Percentiles rank a stretch among this genome's conserved stretches.
Conservation (phyloP, 2,888 invertebrate genomes). For the Protonemura montana region DNA sequence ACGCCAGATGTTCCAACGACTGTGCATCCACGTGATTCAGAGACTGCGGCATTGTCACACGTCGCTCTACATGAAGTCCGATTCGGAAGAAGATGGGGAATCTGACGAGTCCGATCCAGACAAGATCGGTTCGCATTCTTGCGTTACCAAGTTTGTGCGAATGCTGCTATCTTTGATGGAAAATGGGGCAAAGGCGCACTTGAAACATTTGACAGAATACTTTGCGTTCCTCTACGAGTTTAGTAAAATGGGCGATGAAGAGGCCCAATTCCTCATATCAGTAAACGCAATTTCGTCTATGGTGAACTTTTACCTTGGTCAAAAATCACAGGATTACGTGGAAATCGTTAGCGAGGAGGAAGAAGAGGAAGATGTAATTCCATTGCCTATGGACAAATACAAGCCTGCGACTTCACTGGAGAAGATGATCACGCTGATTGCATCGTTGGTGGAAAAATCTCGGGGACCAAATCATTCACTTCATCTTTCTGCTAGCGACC, state of each 20-base stretch:
- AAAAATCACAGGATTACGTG: slow-evolving; percentile 74
- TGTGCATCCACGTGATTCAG: slow-evolving; percentile 94
- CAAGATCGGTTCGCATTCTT: slow-evolving; percentile 77
- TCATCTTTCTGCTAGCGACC: slow-evolving; percentile 79
- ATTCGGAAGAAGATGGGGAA: slow-evolving; percentile 63
- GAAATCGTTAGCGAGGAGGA: slow-evolving; percentile 77
- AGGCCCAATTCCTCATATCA: slow-evolving; percentile 85
- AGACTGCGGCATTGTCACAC: slow-evolving; percentile 75
- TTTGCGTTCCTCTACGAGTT: slow-evolving; percentile 92
- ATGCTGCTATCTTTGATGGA: slow-evolving; percentile 88
- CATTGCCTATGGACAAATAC: slow-evolving; percentile 76
- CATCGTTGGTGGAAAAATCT: slow-evolving; percentile 87
- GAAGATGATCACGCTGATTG: slow-evolving; percentile 93
- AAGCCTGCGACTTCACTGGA: slow-evolving; percentile 85
- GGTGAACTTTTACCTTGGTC: slow-evolving; percentile 91
- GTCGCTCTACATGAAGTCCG: slow-evolving; percentile 68
- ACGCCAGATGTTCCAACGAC: slow-evolving; percentile 93
- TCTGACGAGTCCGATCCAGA: slow-evolving; percentile 66
- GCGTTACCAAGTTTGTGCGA: slow-evolving; percentile 91
- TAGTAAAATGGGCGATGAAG: slow-evolving; percentile 94
- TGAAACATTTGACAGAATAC: slow-evolving; percentile 90
- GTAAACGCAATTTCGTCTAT: slow-evolving; percentile 89
- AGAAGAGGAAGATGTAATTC: slow-evolving; percentile 72
- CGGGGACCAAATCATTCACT: slow-evolving; percentile 76
- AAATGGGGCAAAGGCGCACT: slow-evolving; percentile 84